Evolutionary conservation across 2,113 vertebrate species (phyloP).

Genomic region (Halcyon senegalensis): DNA sequence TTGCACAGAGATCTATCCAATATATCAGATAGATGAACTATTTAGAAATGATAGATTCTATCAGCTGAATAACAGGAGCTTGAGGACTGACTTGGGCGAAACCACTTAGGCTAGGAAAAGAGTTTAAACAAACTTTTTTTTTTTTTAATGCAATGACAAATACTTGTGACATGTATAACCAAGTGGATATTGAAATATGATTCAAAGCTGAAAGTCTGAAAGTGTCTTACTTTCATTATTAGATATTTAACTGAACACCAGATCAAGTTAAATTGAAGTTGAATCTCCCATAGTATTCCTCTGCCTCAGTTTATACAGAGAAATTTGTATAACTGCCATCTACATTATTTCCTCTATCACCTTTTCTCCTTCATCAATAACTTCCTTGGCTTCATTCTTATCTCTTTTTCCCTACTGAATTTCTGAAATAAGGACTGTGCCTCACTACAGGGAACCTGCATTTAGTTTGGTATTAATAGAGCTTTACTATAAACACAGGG

Average conservation of each 20-base stretch:
- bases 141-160: background rate
- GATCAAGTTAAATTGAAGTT: background rate
- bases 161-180: background rate
- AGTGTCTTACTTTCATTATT: background rate
- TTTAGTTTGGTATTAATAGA: constrained; percentile 2
- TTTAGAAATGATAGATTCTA: background rate
- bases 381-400: background rate
- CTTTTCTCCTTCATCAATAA: background rate
- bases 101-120: background rate
- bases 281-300: background rate
- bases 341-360: background rate
- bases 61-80: fast-evolving
- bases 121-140: background rate
- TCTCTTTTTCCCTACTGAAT: background rate
- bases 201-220: background rate
- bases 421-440: background rate
- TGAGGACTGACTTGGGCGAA: background rate
- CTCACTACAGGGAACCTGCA: background rate
- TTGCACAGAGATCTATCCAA: background rate
- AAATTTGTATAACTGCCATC: background rate
- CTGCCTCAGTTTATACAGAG: background rate
- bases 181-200: background rate
- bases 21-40: background rate
- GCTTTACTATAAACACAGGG: constrained; percentile 6
- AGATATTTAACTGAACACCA: background rate